Evolutionary conservation across 2,888 invertebrate species (phyloP).

Genomic region (Andrena marginata): DNA sequence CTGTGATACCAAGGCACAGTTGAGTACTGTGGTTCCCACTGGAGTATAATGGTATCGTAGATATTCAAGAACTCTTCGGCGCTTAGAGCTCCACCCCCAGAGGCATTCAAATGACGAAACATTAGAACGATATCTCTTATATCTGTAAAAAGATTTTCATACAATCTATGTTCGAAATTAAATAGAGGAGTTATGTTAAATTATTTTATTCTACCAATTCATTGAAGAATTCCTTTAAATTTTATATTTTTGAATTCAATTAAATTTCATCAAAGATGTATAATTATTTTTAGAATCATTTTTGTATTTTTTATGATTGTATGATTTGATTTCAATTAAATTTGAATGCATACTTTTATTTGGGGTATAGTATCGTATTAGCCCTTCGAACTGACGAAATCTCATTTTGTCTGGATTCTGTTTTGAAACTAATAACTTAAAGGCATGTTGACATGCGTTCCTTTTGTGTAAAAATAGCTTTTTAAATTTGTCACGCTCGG

Average conservation of each 20-base stretch:
- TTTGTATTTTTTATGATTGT: background rate
- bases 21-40: constrained; percentile 91
- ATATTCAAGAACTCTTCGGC: constrained; percentile 91
- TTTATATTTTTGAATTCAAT: too few relatives aligned
- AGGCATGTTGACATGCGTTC: constrained; percentile 93
- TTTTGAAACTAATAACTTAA: constrained; percentile 92
- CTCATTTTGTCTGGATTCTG: constrained; percentile 89
- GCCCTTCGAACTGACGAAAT: constrained; percentile 92
- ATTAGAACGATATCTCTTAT: constrained; percentile 91
- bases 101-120: constrained; percentile 92
- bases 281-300: too few relatives aligned
- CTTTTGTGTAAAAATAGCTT: constrained; percentile 93
- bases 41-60: constrained; percentile 90
- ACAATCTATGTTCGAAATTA: background rate
- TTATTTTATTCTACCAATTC: too few relatives aligned
- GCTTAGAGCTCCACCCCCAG: constrained; percentile 89
- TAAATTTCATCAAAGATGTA: too few relatives aligned
- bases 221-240: too few relatives aligned
- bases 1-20: constrained; percentile 91
- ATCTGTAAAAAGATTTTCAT: constrained; percentile 84
- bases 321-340: background rate
- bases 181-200: too few relatives aligned
- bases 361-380: constrained; percentile 92
- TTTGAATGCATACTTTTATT: constrained; percentile 87
- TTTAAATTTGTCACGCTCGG: constrained; percentile 94